Percentiles rank a stretch among this genome's conserved stretches.
phyloP scores from a whole-genome alignment of 2,888 invertebrate genomes.

The Drosophila testacea region DNA sequence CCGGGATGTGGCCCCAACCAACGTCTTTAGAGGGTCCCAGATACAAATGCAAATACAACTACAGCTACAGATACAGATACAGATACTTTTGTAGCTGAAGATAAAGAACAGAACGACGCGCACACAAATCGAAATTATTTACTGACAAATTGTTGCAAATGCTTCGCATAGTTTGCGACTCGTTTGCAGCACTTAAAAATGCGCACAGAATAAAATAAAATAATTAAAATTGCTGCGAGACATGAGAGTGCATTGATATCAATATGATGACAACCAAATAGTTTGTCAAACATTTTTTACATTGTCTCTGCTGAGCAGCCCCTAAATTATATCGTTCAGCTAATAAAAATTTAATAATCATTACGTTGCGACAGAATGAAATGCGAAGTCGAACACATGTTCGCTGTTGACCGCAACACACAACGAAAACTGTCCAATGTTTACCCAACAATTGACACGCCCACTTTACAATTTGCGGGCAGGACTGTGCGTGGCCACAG shows the following conservation, averaged over 20 bases:
- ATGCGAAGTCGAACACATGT: constrained; percentile 79
- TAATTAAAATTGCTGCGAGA: constrained; percentile 51
- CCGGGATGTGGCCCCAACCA: constrained; percentile 66
- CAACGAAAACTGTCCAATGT: constrained; percentile 75
- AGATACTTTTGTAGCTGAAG: constrained; percentile 27
- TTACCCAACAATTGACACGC: constrained; percentile 82
- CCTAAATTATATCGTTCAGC: constrained; percentile 64
- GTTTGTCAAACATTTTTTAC: constrained; percentile 21
- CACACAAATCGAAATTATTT: constrained; percentile 79
- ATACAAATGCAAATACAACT: constrained; percentile 29
- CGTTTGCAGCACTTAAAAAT: constrained; percentile 60
- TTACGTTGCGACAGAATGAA: constrained; percentile 37
- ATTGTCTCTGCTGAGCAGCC: constrained; percentile 21
- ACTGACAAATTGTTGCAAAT: constrained; percentile 85
- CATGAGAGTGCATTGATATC: constrained; percentile 40
- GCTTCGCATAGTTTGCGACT: constrained; percentile 74
- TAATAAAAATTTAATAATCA: constrained; percentile 70
- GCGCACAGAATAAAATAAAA: constrained; percentile 60
- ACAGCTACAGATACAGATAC: constrained; percentile 23
- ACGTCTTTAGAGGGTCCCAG: constrained; percentile 27
- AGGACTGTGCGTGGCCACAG: constrained; percentile 29
- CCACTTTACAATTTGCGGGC: constrained; percentile 61
- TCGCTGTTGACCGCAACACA: constrained; percentile 66
- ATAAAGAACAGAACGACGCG: constrained; percentile 25
- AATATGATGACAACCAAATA: constrained; percentile 36